Evolutionary conservation across 2,113 vertebrate genomes (phyloP).

Genomic region (Xerus inauris): DNA sequence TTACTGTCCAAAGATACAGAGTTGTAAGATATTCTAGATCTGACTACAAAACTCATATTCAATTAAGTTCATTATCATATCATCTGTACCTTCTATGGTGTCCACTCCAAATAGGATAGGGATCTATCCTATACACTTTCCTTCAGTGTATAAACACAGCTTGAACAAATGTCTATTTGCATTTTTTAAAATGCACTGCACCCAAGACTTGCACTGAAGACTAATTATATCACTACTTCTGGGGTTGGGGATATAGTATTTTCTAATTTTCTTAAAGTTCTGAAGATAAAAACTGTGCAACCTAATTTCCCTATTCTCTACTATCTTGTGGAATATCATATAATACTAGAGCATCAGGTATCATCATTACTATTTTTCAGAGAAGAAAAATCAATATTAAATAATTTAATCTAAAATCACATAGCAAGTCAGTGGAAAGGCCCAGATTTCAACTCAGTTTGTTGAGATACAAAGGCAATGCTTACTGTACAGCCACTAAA

Average conservation of each 20-base stretch:
- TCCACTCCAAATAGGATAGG: no score
- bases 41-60: not conserved
- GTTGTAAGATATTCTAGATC: not conserved
- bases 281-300: not conserved
- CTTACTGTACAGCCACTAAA: not conserved
- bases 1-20: not conserved
- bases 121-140: no score
- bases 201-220: not conserved
- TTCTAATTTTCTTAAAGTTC: not conserved
- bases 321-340: not conserved
- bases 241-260: not conserved
- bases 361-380: not conserved
- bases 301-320: not conserved
- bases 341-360: not conserved
- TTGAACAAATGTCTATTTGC: not conserved
- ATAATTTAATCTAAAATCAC: not conserved
- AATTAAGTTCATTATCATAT: not conserved
- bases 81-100: not conserved
- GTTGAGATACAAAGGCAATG: not conserved
- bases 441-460: constrained; percentile 27
- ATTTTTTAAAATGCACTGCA: not conserved
- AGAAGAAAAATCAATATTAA: constrained; percentile 5
- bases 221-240: not conserved
- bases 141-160: no score
- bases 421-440: not conserved